phyloP scores from a whole-genome alignment of 2,888 invertebrate genomes.

The Nephrocerus scutellatus region DNA sequence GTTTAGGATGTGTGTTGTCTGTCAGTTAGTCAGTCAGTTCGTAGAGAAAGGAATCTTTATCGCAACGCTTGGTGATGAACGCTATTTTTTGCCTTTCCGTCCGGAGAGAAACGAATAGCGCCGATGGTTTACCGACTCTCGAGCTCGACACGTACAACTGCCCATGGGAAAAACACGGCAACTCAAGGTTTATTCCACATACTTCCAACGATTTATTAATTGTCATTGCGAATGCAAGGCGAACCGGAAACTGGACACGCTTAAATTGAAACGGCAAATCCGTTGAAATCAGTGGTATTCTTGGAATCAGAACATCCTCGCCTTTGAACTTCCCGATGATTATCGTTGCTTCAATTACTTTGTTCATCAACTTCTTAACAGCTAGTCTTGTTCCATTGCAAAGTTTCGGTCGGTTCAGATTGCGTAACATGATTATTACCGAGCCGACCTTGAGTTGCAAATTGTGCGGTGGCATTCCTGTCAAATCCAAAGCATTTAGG shows the following conservation, averaged over 20 bases:
- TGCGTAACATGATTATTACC: slow-evolving; percentile 24
- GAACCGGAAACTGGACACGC: slow-evolving; percentile 5
- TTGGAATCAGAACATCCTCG: slow-evolving; percentile 28
- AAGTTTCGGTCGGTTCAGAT: slow-evolving; percentile 25
- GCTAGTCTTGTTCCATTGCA: slow-evolving; percentile 29
- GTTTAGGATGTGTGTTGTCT: too few relatives aligned
- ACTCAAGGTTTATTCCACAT: slow-evolving; percentile 28
- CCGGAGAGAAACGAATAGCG: slow-evolving; percentile 4
- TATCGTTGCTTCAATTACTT: slow-evolving; percentile 29
- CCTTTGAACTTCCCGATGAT: slow-evolving; percentile 16
- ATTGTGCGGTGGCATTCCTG: slow-evolving; percentile 22
- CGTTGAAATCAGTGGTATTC: slow-evolving; percentile 34
- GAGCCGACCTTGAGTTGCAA: slow-evolving; percentile 27
- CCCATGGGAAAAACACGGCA: slow-evolving; percentile 9
- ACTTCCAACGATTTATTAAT: slow-evolving; percentile 32
- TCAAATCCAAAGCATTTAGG: slow-evolving; percentile 21
- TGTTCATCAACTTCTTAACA: slow-evolving; percentile 27
- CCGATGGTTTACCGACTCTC: slow-evolving; percentile 3
- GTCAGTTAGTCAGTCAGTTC: too few relatives aligned
- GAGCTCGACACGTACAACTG: slow-evolving; percentile 3
- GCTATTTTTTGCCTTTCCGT: slow-evolving; percentile 15
- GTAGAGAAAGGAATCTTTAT: too few relatives aligned
- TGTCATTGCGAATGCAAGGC: slow-evolving; percentile 32
- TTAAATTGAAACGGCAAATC: slow-evolving; percentile 17
- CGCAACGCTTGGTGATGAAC: slow-evolving; percentile 3